phyloP scores from a whole-genome alignment of 1,140 invertebrate species.

The Pemphigus obesinymphae region DNA sequence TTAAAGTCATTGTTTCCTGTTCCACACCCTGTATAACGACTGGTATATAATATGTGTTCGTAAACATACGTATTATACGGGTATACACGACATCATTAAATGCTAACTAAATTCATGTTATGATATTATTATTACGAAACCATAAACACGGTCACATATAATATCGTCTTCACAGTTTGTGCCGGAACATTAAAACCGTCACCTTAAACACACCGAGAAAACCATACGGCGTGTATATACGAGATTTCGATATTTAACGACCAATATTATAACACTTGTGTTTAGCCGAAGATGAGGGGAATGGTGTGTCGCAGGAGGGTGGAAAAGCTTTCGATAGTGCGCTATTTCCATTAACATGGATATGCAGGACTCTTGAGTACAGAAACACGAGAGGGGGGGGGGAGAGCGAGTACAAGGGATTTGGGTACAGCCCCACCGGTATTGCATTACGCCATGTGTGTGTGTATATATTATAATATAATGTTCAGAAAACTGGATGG shows the following conservation, averaged over 20 bases:
- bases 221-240: no score
- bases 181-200: conserved; percentile 3
- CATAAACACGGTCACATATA: neutral
- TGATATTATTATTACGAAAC: neutral
- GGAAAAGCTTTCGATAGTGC: conserved; percentile 32
- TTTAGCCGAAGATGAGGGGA: neutral
- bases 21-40: no score
- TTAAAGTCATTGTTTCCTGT: no score
- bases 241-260: conserved; percentile 13
- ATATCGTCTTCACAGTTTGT: neutral
- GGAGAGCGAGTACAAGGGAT: neutral
- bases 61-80: no score
- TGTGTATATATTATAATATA: neutral
- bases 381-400: neutral
- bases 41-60: no score
- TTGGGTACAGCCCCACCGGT: neutral
- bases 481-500: neutral
- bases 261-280: neutral
- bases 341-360: conserved; percentile 30
- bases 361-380: neutral
- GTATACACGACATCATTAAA: neutral
- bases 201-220: neutral
- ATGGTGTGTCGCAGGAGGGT: neutral
- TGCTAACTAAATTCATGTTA: neutral
- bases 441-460: neutral